These are phyloP conservation scores for Bambusicola thoracicus DNA, from an alignment of 2,113 vertebrate genomes.

Conservation along the genomic window DNA sequence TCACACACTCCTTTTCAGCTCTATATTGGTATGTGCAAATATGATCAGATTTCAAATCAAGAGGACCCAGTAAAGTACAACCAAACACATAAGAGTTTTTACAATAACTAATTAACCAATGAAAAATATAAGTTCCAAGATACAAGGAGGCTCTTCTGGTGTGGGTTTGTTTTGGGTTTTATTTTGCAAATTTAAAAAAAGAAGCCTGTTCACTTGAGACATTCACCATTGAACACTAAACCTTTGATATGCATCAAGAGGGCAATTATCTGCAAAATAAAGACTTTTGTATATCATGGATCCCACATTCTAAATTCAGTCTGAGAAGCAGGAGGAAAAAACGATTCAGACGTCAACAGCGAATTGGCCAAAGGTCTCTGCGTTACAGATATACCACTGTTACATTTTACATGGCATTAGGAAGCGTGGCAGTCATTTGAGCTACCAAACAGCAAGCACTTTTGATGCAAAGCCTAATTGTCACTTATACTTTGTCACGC, in stretches of 20 bases:
- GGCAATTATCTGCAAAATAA: slow-evolving; percentile 67
- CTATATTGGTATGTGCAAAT: not conserved
- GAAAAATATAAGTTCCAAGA: slow-evolving; percentile 20
- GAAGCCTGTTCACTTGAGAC: not conserved
- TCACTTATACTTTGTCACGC: slow-evolving; percentile 71
- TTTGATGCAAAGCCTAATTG: slow-evolving; percentile 74
- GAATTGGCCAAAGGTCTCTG: slow-evolving; percentile 58
- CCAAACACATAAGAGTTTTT: not conserved
- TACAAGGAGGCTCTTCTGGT: not conserved
- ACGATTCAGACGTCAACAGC: slow-evolving; percentile 40
- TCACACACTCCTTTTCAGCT: not conserved
- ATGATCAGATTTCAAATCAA: not conserved
- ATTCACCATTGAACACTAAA: slow-evolving; percentile 55
- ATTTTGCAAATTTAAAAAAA: not conserved
- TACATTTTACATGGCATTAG: slow-evolving; percentile 62
- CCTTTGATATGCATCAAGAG: slow-evolving; percentile 62
- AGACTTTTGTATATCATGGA: slow-evolving; percentile 65
- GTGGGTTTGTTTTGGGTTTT: not conserved
- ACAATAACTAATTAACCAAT: slow-evolving; percentile 10
- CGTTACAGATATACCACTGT: slow-evolving; percentile 68
- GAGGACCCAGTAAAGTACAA: not conserved
- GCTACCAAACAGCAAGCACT: slow-evolving; percentile 72
- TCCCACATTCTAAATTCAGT: slow-evolving; percentile 65
- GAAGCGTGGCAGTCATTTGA: slow-evolving; percentile 77
- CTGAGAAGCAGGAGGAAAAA: slow-evolving; percentile 62